Conservation (phyloP, 1,140 invertebrate species). For the Trialeurodes vaporariorum region DNA sequence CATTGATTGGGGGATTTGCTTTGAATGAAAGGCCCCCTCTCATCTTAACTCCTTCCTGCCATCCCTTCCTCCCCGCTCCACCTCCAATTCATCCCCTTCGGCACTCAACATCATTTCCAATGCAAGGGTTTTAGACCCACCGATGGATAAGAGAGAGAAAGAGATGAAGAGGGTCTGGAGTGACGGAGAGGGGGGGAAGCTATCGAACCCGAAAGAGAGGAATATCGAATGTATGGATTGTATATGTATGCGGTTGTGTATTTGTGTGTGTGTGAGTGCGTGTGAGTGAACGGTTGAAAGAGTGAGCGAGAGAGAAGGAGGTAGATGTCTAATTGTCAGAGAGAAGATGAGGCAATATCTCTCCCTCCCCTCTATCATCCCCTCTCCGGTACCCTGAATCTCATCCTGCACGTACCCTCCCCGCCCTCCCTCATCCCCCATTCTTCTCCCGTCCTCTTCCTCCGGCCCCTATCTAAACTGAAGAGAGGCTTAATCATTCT, state of each 20-base stretch:
- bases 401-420: neutral
- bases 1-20: neutral
- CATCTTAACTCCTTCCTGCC: neutral
- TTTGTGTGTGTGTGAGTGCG: neutral
- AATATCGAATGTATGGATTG: too few species aligned
- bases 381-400: too few species aligned
- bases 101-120: neutral
- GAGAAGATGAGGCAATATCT: neutral
- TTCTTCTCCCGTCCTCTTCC: too few species aligned
- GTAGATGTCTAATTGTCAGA: neutral
- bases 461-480: neutral
- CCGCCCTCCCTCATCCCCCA: too few species aligned
- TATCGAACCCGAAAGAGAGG: neutral
- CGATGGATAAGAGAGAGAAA: too few species aligned
- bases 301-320: neutral
- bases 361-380: neutral
- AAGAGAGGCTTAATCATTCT: slow-evolving; percentile 5
- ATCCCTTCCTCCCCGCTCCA: too few species aligned
- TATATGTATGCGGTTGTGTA: neutral
- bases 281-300: neutral
- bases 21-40: neutral
- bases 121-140: too few species aligned
- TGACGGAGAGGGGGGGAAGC: neutral
- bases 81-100: too few species aligned
- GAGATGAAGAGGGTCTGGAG: too few species aligned